A percentile compares a stretch with the other conserved stretches of the same genome.
phyloP scores from a whole-genome alignment of 2,888 invertebrate genomes.

The Drosophila incognita region DNA sequence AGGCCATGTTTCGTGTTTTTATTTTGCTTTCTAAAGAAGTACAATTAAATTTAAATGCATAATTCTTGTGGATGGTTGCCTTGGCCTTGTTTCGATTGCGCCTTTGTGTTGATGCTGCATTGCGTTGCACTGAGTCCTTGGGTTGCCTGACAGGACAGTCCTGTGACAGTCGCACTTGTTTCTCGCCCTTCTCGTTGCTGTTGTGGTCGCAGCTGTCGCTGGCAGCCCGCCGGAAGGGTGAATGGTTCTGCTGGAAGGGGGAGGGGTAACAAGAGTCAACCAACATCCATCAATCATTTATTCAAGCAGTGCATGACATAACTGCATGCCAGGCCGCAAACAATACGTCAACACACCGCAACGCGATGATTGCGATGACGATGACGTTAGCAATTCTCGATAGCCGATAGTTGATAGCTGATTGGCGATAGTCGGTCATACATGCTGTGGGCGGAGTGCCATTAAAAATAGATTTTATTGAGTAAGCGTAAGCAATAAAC shows the following conservation, averaged over 20 bases:
- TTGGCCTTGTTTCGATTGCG: slow-evolving; percentile 20
- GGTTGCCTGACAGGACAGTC: slow-evolving; percentile 11
- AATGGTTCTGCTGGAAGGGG: background rate
- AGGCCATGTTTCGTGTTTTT: background rate
- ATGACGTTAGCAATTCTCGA: slow-evolving; percentile 26
- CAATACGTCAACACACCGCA: slow-evolving; percentile 47
- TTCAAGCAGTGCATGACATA: slow-evolving; percentile 59
- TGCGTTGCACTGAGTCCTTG: slow-evolving; percentile 5
- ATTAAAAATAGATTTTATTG: slow-evolving; percentile 43
- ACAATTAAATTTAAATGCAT: slow-evolving; percentile 23
- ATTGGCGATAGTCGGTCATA: slow-evolving; percentile 31
- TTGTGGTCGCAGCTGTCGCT: slow-evolving; percentile 45
- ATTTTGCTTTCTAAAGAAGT: background rate
- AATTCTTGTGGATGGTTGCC: slow-evolving; percentile 35
- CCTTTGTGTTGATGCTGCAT: slow-evolving; percentile 13
- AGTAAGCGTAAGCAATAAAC: slow-evolving; percentile 47
- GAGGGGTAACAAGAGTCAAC: background rate
- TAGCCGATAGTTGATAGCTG: slow-evolving; percentile 24
- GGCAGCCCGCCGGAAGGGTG: slow-evolving; percentile 10
- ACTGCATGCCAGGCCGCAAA: slow-evolving; percentile 50
- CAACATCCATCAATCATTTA: slow-evolving; percentile 60
- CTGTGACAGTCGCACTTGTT: slow-evolving; percentile 7
- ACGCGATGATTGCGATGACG: slow-evolving; percentile 9
- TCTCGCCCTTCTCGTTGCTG: slow-evolving; percentile 1
- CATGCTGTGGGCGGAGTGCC: slow-evolving; percentile 1